Evolutionary conservation across 2,888 invertebrate genomes (phyloP).

Genomic region (Yponomeuta evonymella): DNA sequence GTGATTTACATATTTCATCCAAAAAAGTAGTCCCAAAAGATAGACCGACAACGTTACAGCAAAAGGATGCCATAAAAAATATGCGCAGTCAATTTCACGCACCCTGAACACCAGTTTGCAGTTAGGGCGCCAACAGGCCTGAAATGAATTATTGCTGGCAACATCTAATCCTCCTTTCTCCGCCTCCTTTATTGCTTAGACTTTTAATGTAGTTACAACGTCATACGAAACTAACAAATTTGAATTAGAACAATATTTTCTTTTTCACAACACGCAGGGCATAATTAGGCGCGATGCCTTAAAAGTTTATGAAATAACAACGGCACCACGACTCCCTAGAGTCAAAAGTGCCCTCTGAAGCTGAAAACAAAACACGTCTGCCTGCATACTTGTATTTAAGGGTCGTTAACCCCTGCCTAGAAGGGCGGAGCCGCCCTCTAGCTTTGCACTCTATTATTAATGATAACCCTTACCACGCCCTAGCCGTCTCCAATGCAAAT

Average conservation of each 20-base stretch:
- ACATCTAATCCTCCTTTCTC: slow-evolving; percentile 35
- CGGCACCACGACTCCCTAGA: background rate
- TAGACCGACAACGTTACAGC: slow-evolving; percentile 36
- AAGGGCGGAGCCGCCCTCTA: slow-evolving; percentile 61
- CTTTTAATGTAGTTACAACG: no score
- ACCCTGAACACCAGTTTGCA: slow-evolving; percentile 38
- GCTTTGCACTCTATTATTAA: slow-evolving; percentile 71
- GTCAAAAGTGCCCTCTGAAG: slow-evolving; percentile 39
- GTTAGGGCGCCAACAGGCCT: slow-evolving; percentile 41
- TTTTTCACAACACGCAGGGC: slow-evolving; percentile 2
- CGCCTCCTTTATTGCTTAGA: background rate
- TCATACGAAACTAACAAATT: no score
- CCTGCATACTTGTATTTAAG: slow-evolving; percentile 42
- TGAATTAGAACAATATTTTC: no score
- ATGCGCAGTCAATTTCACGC: slow-evolving; percentile 67
- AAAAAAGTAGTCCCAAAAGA: slow-evolving; percentile 38
- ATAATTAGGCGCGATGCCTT: slow-evolving; percentile 17
- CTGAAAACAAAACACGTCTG: slow-evolving; percentile 53
- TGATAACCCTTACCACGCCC: slow-evolving; percentile 64
- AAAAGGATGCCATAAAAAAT: slow-evolving; percentile 52
- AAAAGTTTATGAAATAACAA: background rate
- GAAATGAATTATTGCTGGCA: slow-evolving; percentile 54
- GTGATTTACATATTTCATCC: slow-evolving; percentile 11
- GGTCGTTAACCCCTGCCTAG: slow-evolving; percentile 63
- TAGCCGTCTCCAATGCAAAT: slow-evolving; percentile 64